Conservation (phyloP, 1,140 invertebrate species). For the Bombus terrestris region DNA sequence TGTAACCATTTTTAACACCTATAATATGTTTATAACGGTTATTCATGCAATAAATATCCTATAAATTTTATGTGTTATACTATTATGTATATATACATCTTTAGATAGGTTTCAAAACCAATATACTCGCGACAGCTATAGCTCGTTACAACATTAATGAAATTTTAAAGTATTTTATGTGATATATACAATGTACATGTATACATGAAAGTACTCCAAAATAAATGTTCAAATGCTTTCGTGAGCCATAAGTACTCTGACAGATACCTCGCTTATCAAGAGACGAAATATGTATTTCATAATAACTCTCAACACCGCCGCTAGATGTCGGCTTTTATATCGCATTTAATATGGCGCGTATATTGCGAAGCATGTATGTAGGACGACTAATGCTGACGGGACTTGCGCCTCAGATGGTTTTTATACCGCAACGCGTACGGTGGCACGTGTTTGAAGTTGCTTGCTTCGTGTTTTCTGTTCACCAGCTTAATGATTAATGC, state of each 20-base stretch:
- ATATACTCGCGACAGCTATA: background rate
- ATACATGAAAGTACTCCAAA: background rate
- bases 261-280: background rate
- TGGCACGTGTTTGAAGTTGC: conserved; percentile 28
- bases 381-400: background rate
- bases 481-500: conserved; percentile 1
- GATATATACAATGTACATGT: background rate
- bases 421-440: conserved; percentile 46
- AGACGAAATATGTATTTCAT: no score
- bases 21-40: background rate
- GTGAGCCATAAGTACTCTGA: no score
- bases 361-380: background rate
- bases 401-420: conserved; percentile 58
- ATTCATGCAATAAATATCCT: background rate
- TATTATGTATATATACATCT: background rate
- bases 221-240: background rate
- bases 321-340: background rate
- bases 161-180: background rate
- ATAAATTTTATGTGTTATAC: background rate
- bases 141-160: background rate
- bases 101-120: background rate
- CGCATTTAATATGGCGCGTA: conserved; percentile 24
- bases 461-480: background rate
- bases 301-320: background rate
- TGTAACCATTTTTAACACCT: background rate